A percentile compares a stretch with the other conserved stretches of the same genome.
These are phyloP conservation scores for Tangara arthus DNA, from an alignment of 2,797 vertebrate genomes.

Conservation along the genomic window DNA sequence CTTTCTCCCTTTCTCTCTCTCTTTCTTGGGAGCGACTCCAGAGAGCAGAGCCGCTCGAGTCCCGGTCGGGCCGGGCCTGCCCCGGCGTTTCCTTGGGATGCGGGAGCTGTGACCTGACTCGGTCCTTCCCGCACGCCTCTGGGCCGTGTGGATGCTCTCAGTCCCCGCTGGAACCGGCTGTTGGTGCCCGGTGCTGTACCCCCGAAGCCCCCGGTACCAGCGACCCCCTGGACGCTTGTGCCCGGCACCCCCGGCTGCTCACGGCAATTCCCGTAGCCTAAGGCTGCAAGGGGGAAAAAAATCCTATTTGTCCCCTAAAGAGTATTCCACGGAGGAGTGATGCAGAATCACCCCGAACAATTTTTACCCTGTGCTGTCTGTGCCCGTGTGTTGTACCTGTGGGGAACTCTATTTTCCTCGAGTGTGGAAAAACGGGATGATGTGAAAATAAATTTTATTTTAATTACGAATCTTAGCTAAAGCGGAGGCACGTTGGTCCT, in stretches of 20 bases:
- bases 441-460: background rate
- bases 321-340: background rate
- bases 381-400: background rate
- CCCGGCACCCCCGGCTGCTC: background rate
- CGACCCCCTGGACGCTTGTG: background rate
- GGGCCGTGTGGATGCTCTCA: background rate
- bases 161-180: fast-evolving
- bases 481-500: background rate
- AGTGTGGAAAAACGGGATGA: background rate
- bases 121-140: background rate
- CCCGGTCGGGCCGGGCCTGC: background rate
- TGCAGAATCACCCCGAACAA: background rate
- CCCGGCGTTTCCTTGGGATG: background rate
- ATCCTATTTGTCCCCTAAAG: background rate
- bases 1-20: fast-evolving
- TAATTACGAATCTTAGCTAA: background rate
- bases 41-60: fast-evolving
- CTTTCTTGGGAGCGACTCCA: background rate
- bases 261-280: background rate
- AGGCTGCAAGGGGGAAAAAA: background rate
- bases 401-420: background rate
- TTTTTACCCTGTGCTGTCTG: background rate
- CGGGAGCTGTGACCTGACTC: fast-evolving
- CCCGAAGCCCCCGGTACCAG: too few species aligned
- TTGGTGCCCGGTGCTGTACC: fast-evolving